Conservation (phyloP, 2,797 vertebrate species). For the Gouania willdenowi region DNA sequence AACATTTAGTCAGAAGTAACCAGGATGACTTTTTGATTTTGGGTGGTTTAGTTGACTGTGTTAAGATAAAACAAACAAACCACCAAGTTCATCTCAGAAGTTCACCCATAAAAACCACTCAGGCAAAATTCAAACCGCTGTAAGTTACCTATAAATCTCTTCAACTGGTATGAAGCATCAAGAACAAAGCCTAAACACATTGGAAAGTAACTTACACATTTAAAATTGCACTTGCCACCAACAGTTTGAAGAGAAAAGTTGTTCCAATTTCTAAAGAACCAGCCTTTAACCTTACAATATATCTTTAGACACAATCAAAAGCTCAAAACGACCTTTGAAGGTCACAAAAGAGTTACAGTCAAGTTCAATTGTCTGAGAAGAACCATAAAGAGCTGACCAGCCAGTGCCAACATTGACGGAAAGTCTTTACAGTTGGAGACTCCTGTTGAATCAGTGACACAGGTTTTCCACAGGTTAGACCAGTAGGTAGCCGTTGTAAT, state of each 20-base stretch:
- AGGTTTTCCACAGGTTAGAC: slow-evolving; percentile 94
- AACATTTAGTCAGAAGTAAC: slow-evolving; percentile 37
- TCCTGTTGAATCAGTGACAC: slow-evolving; percentile 95
- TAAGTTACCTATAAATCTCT: slow-evolving; percentile 73
- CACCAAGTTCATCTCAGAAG: slow-evolving; percentile 75
- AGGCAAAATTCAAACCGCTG: slow-evolving; percentile 78
- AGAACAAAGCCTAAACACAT: slow-evolving; percentile 68
- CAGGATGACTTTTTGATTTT: slow-evolving; percentile 1
- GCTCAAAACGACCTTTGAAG: no score
- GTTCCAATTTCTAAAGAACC: no score
- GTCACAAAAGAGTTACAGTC: no score
- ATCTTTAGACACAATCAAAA: not conserved
- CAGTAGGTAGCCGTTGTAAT: slow-evolving; percentile 94
- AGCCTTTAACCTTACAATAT: no score
- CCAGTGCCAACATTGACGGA: slow-evolving; percentile 90
- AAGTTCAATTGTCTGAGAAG: not conserved
- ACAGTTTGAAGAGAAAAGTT: not conserved
- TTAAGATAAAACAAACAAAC: slow-evolving; percentile 17
- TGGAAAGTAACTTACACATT: slow-evolving; percentile 43
- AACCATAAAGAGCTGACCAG: slow-evolving; percentile 71
- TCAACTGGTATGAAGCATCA: slow-evolving; percentile 67
- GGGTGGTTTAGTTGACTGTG: not conserved
- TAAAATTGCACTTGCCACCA: no score
- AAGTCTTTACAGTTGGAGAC: slow-evolving; percentile 96
- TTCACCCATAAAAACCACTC: slow-evolving; percentile 79